Conservation (phyloP, 1,140 invertebrate genomes). For the Hycleus phaleratus region DNA sequence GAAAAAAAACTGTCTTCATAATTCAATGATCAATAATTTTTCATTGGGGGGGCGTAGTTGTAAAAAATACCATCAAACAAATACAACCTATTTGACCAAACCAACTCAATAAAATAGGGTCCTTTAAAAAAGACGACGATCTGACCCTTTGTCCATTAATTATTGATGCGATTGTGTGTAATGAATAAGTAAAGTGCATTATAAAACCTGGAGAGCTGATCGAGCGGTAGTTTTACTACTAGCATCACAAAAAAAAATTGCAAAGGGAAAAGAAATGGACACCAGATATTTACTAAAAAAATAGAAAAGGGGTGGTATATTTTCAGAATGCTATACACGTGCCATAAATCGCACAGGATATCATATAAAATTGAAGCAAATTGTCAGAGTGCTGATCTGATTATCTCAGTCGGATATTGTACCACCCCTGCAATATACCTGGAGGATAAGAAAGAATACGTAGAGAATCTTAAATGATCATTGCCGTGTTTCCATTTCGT, state of each 20-base stretch:
- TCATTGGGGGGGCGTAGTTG: no score
- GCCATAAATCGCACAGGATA: conserved; percentile 23
- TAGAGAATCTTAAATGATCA: no score
- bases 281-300: background rate
- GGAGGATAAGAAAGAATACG: background rate
- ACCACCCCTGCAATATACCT: conserved; percentile 16
- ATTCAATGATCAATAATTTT: no score
- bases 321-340: conserved; percentile 33
- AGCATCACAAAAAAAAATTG: background rate
- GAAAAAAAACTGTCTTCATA: no score
- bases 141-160: conserved; percentile 40
- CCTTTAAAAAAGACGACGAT: conserved; percentile 34
- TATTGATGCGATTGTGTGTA: conserved; percentile 41
- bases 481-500: no score
- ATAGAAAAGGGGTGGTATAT: background rate
- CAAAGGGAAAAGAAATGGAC: background rate
- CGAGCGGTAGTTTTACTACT: conserved; percentile 7
- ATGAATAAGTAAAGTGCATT: conserved; percentile 42
- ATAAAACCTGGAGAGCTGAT: conserved; percentile 33
- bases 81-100: conserved; percentile 39
- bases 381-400: conserved; percentile 35
- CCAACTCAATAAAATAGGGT: conserved; percentile 40
- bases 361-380: conserved; percentile 39
- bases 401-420: conserved; percentile 35
- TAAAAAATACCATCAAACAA: conserved; percentile 41